Base-by-base conservation (phyloP, 2,888 invertebrate genomes). In the Latrodectus elegans region DNA sequence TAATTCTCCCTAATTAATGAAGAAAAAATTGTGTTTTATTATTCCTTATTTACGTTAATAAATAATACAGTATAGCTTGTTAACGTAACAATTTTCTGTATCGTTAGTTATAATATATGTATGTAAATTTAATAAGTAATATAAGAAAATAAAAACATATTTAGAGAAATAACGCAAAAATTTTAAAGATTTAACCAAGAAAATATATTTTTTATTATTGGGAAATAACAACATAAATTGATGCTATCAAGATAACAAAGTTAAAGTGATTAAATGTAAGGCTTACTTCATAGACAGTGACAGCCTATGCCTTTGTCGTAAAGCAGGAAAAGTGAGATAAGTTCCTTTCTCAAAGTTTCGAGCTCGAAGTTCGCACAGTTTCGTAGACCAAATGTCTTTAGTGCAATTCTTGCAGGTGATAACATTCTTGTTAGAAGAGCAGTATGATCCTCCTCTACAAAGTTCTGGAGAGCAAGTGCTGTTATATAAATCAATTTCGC, bases 261-360 rank as follows among this genome's bases (percentile, higher is more conserved):
- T 9, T 70, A 4, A 17, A n/a, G 26, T 15, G 15, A 26, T 38
- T 67, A 15, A 22, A 38, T 14, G 11, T 80, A 1, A 15, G 17
- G 91, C 92, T 91, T 89, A 93, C 93, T 91, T 92, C 53, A 94
- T 90, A 71, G 92, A 91, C 73, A 94, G 90, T 78, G 92, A 91
- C 88, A 94, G 94, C 67, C 98, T 94, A 92, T 98, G 95, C n/a
- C 99, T 93, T 91, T 97, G 95, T 91, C 95, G 96, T 68, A 99
- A 92, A 0, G 98, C 96, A 0, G 97, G 96, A 91, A 98, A 98
- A 0, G 98, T 98, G 15, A 99, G 93, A 91, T 97, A 99, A 0
- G 97, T 96, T 22, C 93, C 93, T 1, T 95, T 94, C 0, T 95
- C 94, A 91, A 99, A 99, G 90, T 97, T 96, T 8, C 98, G 93